Conservation (phyloP, 2,888 invertebrate species). For the Polyommatus iphigenia region DNA sequence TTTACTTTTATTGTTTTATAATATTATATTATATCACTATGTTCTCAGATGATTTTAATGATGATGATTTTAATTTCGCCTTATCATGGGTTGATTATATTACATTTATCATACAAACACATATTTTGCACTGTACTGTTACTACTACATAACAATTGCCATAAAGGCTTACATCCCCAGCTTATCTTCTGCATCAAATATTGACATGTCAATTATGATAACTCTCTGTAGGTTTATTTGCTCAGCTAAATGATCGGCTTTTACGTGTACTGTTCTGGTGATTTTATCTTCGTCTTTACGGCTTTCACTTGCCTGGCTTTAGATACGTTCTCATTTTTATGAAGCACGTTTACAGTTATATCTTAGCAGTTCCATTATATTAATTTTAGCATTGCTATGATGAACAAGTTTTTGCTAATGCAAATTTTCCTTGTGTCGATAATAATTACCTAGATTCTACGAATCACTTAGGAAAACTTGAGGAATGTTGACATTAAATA, state of each 20-base stretch:
- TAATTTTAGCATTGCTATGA: slow-evolving; percentile 34
- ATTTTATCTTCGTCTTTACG: slow-evolving; percentile 52
- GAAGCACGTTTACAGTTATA: slow-evolving; percentile 29
- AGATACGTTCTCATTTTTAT: slow-evolving; percentile 36
- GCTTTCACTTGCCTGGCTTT: slow-evolving; percentile 54
- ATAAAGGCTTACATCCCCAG: neutral
- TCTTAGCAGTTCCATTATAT: slow-evolving; percentile 1
- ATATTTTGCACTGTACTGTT: neutral
- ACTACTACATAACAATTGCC: neutral
- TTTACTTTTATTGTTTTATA: neutral
- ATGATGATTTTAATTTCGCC: neutral
- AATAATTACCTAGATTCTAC: neutral
- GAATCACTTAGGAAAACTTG: neutral
- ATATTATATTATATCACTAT: neutral
- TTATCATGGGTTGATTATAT: neutral
- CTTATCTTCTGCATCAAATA: slow-evolving; percentile 22
- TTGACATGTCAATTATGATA: slow-evolving; percentile 22
- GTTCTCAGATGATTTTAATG: neutral
- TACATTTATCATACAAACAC: neutral
- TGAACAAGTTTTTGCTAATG: neutral
- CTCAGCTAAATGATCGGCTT: slow-evolving; percentile 1
- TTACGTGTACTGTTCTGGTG: slow-evolving; percentile 35
- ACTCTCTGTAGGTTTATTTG: slow-evolving; percentile 33
- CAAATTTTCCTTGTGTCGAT: neutral
- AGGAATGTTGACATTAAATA: neutral